Base-by-base conservation (phyloP, 2,797 vertebrate genomes). In the Craterocephalus amniculus region DNA sequence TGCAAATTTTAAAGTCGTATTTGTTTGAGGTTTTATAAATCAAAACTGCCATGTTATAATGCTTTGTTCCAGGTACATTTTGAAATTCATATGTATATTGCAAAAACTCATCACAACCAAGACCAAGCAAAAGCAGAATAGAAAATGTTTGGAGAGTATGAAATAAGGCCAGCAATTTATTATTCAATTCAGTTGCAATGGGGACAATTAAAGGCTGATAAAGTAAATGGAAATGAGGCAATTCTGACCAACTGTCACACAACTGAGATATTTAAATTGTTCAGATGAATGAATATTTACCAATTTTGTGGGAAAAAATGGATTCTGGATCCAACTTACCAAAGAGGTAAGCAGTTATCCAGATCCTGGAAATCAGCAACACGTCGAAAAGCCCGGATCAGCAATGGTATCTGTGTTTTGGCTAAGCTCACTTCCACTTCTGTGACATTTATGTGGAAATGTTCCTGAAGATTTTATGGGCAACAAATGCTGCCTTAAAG, bases 21-120 rank as follows among this genome's bases (percentile, higher is more conserved):
- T 67, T 68, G 51, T 60, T 67, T 70, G n/a, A n/a, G 45, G 43
- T 67, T 85, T 78, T 71, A 64, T 27, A 61, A 72, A 58, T 61
- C 27, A 38, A 14, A 57, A 54, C 26, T 35, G 43, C 36, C 26
- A 12, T 7, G 20, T 13, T 45, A n/a, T n/a, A n/a, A 32, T 1
- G 2, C 29, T 65, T 58, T 29, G 3, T 52, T 16, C 18, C 29
- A 72, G 18, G 20, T 10, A 48, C 45, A 48, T 49, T 22, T 49
- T 49, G 11, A 49, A 43, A 43, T 43, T 36, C 35, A 36, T 36
- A 20, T 24, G 20, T n/a, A n/a, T 22, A 48, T n/a, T 10, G 12
- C n/a, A 22, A 11, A 35, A 35, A 35, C 34, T 35, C 6, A 2
- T 35, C 34, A 35, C 35, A 36, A 36, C 13, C 10, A 36, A 9